Evolutionary conservation across 2,888 invertebrate species (phyloP), one percentile per base, ranked within the genome.

Genomic region (Tineola bisselliella): DNA sequence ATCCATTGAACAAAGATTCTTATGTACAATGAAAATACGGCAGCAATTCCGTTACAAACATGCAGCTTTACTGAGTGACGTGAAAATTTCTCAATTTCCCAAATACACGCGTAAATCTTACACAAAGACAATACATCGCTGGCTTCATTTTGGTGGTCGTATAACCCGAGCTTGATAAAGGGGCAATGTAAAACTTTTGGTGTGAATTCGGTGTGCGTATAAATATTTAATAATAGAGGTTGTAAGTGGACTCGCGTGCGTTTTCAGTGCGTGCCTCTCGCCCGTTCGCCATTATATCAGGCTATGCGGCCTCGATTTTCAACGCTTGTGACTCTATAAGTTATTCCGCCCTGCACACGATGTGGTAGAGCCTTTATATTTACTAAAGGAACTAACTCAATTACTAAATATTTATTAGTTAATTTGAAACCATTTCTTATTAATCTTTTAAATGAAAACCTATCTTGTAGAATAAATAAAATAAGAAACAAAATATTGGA

Each of bases 301-400:
- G 74, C 78, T 68, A 70, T 72, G 70, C 75, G 84, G 74, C 86
- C 86, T 84, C 84, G 79, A 83, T 84, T 82, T 79, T 76, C 76
- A 73, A 71, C 75, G 76, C 77, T 78, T 76, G 78, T 76, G 73
- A 76, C 70, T 67, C 77, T 72, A 76, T 84, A 82, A 83, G 72
- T 83, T 81, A 84, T 82, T 78, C 67, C 66, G 71, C 78, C 79
- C 81, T 80, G 77, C 81, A 81, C 75, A 76, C 73, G 69, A 70
- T 3, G 10, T 6, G 1, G 38, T 59, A 59, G 61, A 44, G n/a
- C 38, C 61, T 30, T n/a, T 38, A 10, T 12, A 38, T 4, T 6
- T 6, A 6, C 3, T 38, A n/a, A 38, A 38, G 10, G 15, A 17
- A 52, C 52, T 57, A 30, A 13, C 30, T 13, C 13, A 17, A 33